phyloP scores from a whole-genome alignment of 1,140 invertebrate species.

The Sycophaga agraensis region DNA sequence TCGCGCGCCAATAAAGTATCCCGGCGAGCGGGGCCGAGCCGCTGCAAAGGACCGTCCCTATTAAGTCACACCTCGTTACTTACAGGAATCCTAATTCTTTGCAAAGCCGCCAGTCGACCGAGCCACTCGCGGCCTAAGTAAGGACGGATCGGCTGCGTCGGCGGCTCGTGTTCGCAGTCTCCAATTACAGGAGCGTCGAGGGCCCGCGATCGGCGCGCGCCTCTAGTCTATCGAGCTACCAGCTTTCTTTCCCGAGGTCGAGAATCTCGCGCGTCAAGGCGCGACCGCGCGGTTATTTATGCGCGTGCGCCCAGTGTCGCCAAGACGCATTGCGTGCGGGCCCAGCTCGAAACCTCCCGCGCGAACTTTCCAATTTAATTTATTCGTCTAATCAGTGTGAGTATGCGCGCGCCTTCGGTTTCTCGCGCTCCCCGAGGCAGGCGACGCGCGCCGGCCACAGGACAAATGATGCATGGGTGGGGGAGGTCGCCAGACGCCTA shows the following conservation, averaged over 20 bases:
- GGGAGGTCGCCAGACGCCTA: no score
- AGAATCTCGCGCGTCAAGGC: background rate
- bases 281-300: background rate
- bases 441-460: no score
- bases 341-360: slow-evolving; percentile 32
- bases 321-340: slow-evolving; percentile 28
- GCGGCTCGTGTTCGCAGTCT: slow-evolving; percentile 14
- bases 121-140: background rate
- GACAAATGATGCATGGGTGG: slow-evolving; percentile 44
- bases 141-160: slow-evolving; percentile 9
- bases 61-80: slow-evolving; percentile 22
- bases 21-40: background rate
- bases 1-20: background rate
- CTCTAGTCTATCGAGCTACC: background rate
- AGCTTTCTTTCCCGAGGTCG: background rate
- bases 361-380: slow-evolving; percentile 49
- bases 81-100: slow-evolving; percentile 20
- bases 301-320: background rate
- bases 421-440: background rate
- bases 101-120: slow-evolving; percentile 1
- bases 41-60: background rate
- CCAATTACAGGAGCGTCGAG: slow-evolving; percentile 29
- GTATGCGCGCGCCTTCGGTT: background rate
- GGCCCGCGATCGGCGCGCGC: background rate
- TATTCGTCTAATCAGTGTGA: slow-evolving; percentile 44